Evolutionary conservation across 2,888 invertebrate species (phyloP).

Genomic region (Lasioglossum oenotherae): DNA sequence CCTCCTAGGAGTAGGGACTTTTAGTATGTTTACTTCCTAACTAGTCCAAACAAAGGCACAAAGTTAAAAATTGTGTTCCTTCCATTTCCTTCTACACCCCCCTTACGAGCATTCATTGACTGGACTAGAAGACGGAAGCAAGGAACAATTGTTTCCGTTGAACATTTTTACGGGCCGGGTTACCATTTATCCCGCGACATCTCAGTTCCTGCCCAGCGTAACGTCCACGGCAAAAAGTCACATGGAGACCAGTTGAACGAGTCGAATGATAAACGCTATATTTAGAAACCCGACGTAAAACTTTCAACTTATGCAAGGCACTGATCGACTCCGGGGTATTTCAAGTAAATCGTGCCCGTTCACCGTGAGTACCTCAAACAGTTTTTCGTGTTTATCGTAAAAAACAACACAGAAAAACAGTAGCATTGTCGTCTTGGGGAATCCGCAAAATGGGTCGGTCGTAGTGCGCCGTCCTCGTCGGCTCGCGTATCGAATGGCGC

Average conservation of each 20-base stretch:
- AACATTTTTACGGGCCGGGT: slow-evolving; percentile 27
- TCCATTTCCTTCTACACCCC: too few species aligned
- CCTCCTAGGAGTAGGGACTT: too few species aligned
- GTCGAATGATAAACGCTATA: slow-evolving; percentile 63
- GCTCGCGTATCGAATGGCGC: background rate
- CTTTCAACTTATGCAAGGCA: slow-evolving; percentile 63
- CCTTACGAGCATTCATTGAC: too few species aligned
- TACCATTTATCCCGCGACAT: slow-evolving; percentile 36
- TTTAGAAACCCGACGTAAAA: slow-evolving; percentile 67
- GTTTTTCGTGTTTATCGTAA: background rate
- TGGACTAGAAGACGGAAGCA: background rate
- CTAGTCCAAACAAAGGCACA: too few species aligned
- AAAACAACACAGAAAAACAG: slow-evolving; percentile 1
- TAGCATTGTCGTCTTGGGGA: background rate
- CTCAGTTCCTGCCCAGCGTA: slow-evolving; percentile 24
- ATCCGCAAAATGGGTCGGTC: background rate
- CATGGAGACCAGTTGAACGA: slow-evolving; percentile 65
- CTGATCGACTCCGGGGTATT: slow-evolving; percentile 36
- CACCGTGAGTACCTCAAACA: background rate
- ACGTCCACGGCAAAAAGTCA: slow-evolving; percentile 48
- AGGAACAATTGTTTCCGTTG: background rate
- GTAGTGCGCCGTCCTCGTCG: background rate
- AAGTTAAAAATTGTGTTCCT: too few species aligned
- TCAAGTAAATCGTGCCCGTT: slow-evolving; percentile 8
- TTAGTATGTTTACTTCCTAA: too few species aligned